These are phyloP conservation scores for Acanthoscelides obtectus DNA, from an alignment of 2,888 invertebrate genomes.

Conservation along the genomic window DNA sequence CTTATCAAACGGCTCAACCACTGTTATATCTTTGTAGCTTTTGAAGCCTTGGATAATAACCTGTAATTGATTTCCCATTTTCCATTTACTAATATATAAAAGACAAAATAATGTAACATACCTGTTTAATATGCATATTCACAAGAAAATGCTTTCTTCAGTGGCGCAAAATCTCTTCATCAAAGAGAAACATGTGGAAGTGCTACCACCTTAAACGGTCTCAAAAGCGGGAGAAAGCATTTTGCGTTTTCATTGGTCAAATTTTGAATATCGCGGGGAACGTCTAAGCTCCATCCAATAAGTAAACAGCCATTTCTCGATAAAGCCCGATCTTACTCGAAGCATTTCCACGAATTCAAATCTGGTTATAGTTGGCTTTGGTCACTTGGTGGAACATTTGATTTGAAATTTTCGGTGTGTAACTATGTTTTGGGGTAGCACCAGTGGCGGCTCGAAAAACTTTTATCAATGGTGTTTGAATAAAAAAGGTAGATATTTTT, in stretches of 20 bases:
- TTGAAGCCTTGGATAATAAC: slow-evolving; percentile 99
- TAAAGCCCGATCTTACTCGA: neutral
- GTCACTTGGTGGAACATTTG: no score
- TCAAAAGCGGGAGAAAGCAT: neutral
- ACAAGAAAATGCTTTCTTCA: neutral
- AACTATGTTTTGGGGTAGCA: no score
- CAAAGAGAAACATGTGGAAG: neutral
- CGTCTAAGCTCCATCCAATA: no score
- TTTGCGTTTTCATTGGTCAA: neutral
- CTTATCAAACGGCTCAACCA: slow-evolving; percentile 96
- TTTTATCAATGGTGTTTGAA: no score
- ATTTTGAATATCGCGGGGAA: no score
- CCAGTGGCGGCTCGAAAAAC: no score
- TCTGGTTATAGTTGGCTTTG: no score
- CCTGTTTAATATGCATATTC: slow-evolving; percentile 40
- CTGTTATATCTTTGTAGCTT: slow-evolving; percentile 96
- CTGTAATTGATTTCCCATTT: slow-evolving; percentile 51
- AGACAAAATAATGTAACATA: slow-evolving; percentile 15
- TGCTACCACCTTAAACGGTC: neutral
- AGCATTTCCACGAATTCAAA: neutral
- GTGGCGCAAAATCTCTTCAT: no score
- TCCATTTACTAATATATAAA: neutral
- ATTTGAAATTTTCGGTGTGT: no score
- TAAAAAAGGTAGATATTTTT: no score
- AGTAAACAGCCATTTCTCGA: neutral